Conservation (phyloP, 2,888 invertebrate genomes). For the Andrena camellia region DNA sequence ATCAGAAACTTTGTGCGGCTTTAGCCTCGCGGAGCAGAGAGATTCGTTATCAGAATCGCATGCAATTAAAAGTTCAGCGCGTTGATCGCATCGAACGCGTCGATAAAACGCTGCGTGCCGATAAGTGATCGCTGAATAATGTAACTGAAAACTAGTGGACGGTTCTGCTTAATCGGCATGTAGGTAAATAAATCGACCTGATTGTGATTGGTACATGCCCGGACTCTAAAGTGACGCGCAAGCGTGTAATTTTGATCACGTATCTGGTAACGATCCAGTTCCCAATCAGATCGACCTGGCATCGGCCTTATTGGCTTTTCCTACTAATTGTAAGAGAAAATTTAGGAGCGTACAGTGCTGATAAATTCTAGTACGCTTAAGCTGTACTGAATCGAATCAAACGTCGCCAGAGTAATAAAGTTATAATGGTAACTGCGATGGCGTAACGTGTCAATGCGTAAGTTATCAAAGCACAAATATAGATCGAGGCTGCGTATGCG, state of each 20-base stretch:
- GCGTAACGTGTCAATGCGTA: background rate
- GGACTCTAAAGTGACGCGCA: slow-evolving; percentile 50
- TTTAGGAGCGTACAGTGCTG: background rate
- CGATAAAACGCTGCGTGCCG: slow-evolving; percentile 14
- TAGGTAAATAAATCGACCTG: slow-evolving; percentile 64
- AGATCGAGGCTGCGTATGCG: background rate
- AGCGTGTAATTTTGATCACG: slow-evolving; percentile 59
- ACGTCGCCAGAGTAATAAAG: background rate
- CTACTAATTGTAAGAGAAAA: slow-evolving; percentile 18
- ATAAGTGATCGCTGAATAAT: slow-evolving; percentile 61
- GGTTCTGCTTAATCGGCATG: slow-evolving; percentile 62
- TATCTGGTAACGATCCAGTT: slow-evolving; percentile 51
- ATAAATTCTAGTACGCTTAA: background rate
- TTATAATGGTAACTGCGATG: background rate
- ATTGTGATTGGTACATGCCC: slow-evolving; percentile 38
- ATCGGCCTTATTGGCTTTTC: slow-evolving; percentile 52
- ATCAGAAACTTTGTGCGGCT: no score
- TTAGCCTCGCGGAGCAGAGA: no score
- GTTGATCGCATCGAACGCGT: slow-evolving; percentile 9
- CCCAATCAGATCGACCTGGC: slow-evolving; percentile 39
- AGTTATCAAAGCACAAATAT: background rate
- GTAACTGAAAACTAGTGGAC: slow-evolving; percentile 65
- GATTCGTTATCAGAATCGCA: slow-evolving; percentile 21
- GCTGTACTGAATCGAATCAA: background rate
- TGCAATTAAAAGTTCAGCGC: slow-evolving; percentile 53